Evolutionary conservation across 2,113 vertebrate species (phyloP).

Genomic region (Parotia lawesii): DNA sequence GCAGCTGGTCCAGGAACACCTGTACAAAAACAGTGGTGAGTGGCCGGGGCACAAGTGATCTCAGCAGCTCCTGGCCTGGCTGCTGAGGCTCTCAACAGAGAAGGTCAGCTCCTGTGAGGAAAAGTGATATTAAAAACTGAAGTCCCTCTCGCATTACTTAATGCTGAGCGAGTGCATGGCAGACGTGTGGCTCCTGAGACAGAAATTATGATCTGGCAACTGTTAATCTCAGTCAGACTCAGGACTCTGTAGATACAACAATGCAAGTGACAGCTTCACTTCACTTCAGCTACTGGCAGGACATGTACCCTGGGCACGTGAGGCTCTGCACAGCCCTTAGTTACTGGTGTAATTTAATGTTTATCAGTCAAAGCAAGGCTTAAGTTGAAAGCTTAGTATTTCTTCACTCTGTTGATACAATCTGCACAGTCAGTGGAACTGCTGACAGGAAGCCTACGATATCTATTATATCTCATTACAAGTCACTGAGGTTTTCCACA

Average conservation of each 20-base stretch:
- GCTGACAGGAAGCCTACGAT: neutral
- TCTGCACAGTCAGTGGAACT: neutral
- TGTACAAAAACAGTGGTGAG: slow-evolving; percentile 37
- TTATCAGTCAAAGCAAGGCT: neutral
- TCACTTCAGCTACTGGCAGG: neutral
- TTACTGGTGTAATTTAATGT: neutral
- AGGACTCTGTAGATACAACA: neutral
- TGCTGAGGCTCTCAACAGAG: slow-evolving; percentile 37
- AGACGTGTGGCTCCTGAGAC: slow-evolving; percentile 5
- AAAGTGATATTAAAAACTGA: slow-evolving; percentile 38
- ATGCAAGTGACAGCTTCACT: neutral
- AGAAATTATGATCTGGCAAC: neutral
- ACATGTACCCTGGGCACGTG: fast-evolving
- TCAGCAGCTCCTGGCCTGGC: slow-evolving; percentile 41
- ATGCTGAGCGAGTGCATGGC: neutral
- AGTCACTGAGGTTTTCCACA: neutral
- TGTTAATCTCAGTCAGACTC: neutral
- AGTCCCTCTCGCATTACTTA: neutral
- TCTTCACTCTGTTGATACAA: neutral
- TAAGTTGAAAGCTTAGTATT: neutral
- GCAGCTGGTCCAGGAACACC: slow-evolving; percentile 55
- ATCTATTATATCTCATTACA: neutral
- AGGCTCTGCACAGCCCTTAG: neutral
- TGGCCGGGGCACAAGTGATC: neutral
- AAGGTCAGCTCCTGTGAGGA: slow-evolving; percentile 55